A percentile compares a stretch with the other conserved stretches of the same genome.
These are phyloP conservation scores for Lagopus leucura DNA, from an alignment of 2,113 vertebrate genomes.

Conservation along the genomic window DNA sequence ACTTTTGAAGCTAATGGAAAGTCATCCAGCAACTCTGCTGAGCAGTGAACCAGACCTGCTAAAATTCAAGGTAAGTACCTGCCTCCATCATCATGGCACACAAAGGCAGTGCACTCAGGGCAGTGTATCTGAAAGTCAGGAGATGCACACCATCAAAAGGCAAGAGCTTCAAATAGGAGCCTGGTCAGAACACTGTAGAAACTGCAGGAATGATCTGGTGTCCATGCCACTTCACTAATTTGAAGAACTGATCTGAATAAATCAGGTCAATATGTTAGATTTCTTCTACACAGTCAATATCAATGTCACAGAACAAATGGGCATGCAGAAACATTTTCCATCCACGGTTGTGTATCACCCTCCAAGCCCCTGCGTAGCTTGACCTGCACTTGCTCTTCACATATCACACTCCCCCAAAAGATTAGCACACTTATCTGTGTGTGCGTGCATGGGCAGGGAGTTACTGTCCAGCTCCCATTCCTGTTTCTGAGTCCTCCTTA, in stretches of 20 bases:
- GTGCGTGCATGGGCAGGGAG: background rate
- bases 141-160: background rate
- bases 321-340: background rate
- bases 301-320: background rate
- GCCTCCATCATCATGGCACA: background rate
- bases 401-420: background rate
- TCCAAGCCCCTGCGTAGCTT: background rate
- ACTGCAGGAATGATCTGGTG: background rate
- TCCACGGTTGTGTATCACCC: fast-evolving
- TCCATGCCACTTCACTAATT: background rate
- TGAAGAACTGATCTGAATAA: background rate
- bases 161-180: background rate
- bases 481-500: constrained; percentile 46
- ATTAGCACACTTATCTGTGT: background rate
- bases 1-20: background rate
- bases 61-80: background rate
- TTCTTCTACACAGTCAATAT: background rate
- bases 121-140: background rate
- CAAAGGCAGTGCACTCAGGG: background rate
- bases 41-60: background rate
- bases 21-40: background rate
- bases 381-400: background rate
- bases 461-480: background rate
- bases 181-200: background rate
- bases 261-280: background rate